Base-by-base conservation (phyloP, 2,888 invertebrate species). In the Alcis repandata region DNA sequence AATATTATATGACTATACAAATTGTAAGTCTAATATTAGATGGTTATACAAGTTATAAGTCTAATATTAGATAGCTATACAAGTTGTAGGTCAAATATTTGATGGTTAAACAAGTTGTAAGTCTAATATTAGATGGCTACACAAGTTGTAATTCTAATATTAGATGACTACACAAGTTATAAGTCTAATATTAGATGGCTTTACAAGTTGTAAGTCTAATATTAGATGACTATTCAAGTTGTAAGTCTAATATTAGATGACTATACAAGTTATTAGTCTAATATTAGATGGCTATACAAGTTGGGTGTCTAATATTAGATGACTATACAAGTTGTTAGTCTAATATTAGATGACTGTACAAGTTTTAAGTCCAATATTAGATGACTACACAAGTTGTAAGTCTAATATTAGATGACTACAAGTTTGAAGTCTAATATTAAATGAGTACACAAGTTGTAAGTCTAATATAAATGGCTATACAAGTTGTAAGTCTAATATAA, bases 141-240 rank as follows among this genome's bases (percentile, higher is more conserved):
- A 40, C n/a, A n/a, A 40, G 40, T 15, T 40, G n/a, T 15, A 41
- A 41, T 15, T 17, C 15, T 3, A 41, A 41, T 41, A 41, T 41
- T 41, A 17, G 36, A 36, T 36, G 10, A 2, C 36, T 36, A 11
- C 11, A 36, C 36, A 36, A 36, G 11, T 36, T 36, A 11, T 11
- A 36, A 36, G 36, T 36, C 11, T 36, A 36, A 36, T 36, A 11
- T 36, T n/a, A n/a, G n/a, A n/a, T n/a, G n/a, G n/a, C n/a, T n/a
- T n/a, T n/a, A n/a, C n/a, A n/a, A n/a, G n/a, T n/a, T n/a, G n/a
- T n/a, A n/a, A n/a, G n/a, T n/a, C n/a, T n/a, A n/a, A n/a, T n/a
- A n/a, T 36, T 52, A 33, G 6, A 36, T 36, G 38, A 38, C 36
- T 58, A 11, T 54, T 32, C n/a, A 51, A 33, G 10, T 33, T 36